Conservation (phyloP, 2,888 invertebrate species). For the Embidobia sp. region DNA sequence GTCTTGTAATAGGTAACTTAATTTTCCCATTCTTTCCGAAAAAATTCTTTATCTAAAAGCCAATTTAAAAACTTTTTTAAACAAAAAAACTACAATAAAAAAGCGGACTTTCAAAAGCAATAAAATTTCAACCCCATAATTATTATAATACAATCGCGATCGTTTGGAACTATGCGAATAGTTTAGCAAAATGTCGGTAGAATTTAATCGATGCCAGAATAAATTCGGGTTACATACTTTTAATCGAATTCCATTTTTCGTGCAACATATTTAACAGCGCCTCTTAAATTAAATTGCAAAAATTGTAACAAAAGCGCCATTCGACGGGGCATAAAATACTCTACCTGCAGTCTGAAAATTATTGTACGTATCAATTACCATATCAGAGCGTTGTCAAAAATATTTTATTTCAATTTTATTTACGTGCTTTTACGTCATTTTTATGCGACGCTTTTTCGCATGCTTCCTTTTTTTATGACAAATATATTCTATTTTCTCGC, state of each 20-base stretch:
- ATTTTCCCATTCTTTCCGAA: too few relatives aligned
- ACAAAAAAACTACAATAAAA: too few relatives aligned
- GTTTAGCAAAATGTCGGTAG: slow-evolving; percentile 8
- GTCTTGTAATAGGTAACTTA: too few relatives aligned
- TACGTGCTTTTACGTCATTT: slow-evolving; percentile 42
- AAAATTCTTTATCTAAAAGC: too few relatives aligned
- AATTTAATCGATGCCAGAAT: slow-evolving; percentile 10
- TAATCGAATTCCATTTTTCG: slow-evolving; percentile 44
- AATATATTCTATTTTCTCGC: slow-evolving; percentile 44
- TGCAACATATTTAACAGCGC: slow-evolving; percentile 49
- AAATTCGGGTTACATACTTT: slow-evolving; percentile 29
- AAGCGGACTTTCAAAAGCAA: too few relatives aligned
- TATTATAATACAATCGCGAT: neutral
- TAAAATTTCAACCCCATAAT: neutral
- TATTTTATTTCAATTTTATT: slow-evolving; percentile 55
- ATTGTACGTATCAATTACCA: slow-evolving; percentile 49
- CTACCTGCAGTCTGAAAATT: slow-evolving; percentile 27
- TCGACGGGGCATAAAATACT: slow-evolving; percentile 35
- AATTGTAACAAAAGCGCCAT: slow-evolving; percentile 49
- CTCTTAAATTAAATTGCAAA: slow-evolving; percentile 43
- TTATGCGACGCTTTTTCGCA: slow-evolving; percentile 40
- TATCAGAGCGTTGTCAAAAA: slow-evolving; percentile 53
- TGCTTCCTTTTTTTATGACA: slow-evolving; percentile 35
- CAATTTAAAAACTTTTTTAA: too few relatives aligned
- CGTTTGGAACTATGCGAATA: neutral